Evolutionary conservation across 2,113 vertebrate genomes (phyloP), one percentile per base, ranked within the genome.

Genomic region (Vulpes vulpes): DNA sequence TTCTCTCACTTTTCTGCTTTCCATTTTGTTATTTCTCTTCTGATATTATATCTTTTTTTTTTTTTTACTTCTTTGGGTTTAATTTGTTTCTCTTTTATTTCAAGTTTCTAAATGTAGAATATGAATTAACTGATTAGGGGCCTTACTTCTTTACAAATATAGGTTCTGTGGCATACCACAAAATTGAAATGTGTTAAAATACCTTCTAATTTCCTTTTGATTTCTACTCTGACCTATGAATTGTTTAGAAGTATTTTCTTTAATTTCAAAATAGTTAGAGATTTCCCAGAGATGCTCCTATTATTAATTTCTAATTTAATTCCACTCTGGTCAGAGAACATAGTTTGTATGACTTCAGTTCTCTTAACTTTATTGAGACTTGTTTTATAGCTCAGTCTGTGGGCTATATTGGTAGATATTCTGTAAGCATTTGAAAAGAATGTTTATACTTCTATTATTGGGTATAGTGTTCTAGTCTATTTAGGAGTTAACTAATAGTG

Each of bases 271-370:
- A 84, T 89, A 71, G 69, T 64, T 71, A 49, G 30, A 49, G 32
- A 74, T 88, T 89, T 96, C 67, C 85, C 35, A 67, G 83, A 73
- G 19, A n/a, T 55, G 10, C 10, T 79, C 71, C 17, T 43, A 27
- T 81, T 80, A 81, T 55, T 76, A 73, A 82, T 92, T 95, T 94
- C 73, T 94, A 82, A 79, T 53, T 87, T 82, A 93, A 79, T 82
- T 89, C 9, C 15, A 38, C 16, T 78, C 85, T 95, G 11, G 15
- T 76, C 59, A 49, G 59, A 88, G 19, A 88, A 78, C 57, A 87
- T 92, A 74, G 3, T 93, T 82, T 92, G 17, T 87, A 49, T 92
- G 65, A 81, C 27, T 62, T 90, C 27, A 89, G 8, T 95, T 38
- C 49, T 85, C n/a, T 82, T 95, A 86, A 94, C n/a, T n/a, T 32